Base-by-base conservation (phyloP, 2,888 invertebrate species). In the Bugulina stolonifera region DNA sequence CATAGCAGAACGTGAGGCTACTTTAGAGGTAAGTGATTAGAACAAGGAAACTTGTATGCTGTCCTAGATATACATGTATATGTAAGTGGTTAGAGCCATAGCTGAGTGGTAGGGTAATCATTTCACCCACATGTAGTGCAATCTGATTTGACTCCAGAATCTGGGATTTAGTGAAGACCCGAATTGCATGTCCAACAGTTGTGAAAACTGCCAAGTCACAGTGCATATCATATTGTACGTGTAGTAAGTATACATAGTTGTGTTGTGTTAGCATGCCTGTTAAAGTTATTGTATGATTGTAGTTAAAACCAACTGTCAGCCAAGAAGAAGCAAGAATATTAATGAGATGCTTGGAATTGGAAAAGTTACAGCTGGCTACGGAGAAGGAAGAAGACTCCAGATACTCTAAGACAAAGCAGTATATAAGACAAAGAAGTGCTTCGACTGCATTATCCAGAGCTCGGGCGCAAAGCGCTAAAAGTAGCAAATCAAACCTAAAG, bases 351-450 rank as follows among this genome's bases (percentile, higher is more conserved):
- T 32, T 64, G 3, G 64, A 64, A 32, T 34, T 64, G 5, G 64
- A 64, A 32, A 64, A 32, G n/a, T 27, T 64, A 10, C 64, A 64
- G 27, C 64, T 64, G 32, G 64, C 64, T 10, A 64, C 64, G 5
- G 64, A 64, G 64, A 64, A n/a, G n/a, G 64, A 5, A n/a, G 64
- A 64, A 64, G 64, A 64, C 32, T 25, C 64, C n/a, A 64, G 64
- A 64, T 64, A 29, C n/a, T 64, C 64, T 3, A 64, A 64, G 32
- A 64, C 64, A 14, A 27, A 32, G 64, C 64, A 64, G 32, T 64
- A 64, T n/a, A 64, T 32, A 3, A 27, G 64, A 64, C 64, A 64
- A 64, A 27, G 32, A 14, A 64, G 64, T 34, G 64, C 64, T 1
- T 64, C 64, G 25, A 32, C 25, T 14, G n/a, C 64, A 3, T 32